Base-by-base conservation (phyloP, 2,797 vertebrate species). In the Poeciliopsis paucimaculata region DNA sequence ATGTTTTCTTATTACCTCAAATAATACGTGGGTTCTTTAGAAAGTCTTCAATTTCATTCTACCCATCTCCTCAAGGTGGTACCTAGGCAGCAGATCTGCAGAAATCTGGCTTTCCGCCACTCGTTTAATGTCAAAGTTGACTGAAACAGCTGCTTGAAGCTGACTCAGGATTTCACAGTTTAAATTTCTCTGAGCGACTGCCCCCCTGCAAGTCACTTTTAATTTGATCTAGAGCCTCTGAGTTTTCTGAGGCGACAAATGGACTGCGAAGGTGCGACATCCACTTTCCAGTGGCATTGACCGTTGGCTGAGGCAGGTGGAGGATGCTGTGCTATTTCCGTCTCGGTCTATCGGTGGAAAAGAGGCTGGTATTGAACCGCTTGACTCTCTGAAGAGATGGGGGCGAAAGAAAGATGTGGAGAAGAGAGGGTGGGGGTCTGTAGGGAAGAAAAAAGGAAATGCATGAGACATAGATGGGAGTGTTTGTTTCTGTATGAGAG, bases 141-240 rank as follows among this genome's bases (percentile, higher is more conserved):
- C 90, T 90, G 91, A 92, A 94, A 90, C 92, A 91, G 84, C 90
- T 90, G 90, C 87, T 93, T 18, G 4, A 57, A 82, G 88, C 90
- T 92, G 94, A 94, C 90, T 93, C 91, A 86, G 88, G 80, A 83
- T 91, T 85, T 91, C 90, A 87, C 90, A 72, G 86, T 89, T 91
- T 81, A 77, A 88, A 90, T 85, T 88, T 86, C 82, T 89, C 81
- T 71, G 74, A 1, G 62, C 62, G 7, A 71, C 79, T 20, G 28
- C 73, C 15, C 5, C 18, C 80, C 85, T 70, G 87, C 82, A 86
- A 87, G 84, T 92, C 87, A 82, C 73, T 76, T 81, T 84, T 39
- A 82, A 82, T 89, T 89, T 72, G 72, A 80, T 88, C 86, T 51
- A 9, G 47, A 77, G 80, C 76, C 68, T 43, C 47, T 18, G 64